A percentile compares a stretch with the other conserved stretches of the same genome.
Conservation (phyloP, 2,797 vertebrate species). For the Brachymystax lenok region DNA sequence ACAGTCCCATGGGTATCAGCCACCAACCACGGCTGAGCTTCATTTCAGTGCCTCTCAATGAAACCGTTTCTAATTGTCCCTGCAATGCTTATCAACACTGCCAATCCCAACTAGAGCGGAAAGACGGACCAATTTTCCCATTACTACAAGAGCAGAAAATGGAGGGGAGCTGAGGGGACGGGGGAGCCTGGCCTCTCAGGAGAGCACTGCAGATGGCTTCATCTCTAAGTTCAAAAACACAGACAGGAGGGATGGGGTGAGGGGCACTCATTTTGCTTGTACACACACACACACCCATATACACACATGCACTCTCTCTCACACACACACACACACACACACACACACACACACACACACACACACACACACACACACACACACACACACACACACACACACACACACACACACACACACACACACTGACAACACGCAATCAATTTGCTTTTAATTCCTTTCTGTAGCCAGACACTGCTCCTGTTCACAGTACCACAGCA, state of each 20-base stretch:
- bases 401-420: conserved; percentile 19
- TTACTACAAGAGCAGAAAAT: conserved; percentile 68
- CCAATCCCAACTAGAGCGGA: conserved; percentile 77
- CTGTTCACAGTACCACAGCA: conserved; percentile 29
- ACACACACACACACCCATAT: neutral
- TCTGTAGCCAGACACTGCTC: conserved; percentile 41
- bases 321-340: conserved; percentile 9
- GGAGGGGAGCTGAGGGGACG: conserved; percentile 59
- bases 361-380: conserved; percentile 38
- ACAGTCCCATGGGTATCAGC: conserved; percentile 44
- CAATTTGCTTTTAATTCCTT: conserved; percentile 63
- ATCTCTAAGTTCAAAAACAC: conserved; percentile 71
- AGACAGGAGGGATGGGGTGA: conserved; percentile 60
- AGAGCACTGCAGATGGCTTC: conserved; percentile 75
- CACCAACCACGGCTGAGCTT: conserved; percentile 56
- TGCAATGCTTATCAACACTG: conserved; percentile 70
- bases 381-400: neutral
- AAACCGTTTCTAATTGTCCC: conserved; percentile 74
- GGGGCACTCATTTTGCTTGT: conserved; percentile 9
- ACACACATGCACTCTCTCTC: conserved; percentile 1
- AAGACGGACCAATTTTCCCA: conserved; percentile 74
- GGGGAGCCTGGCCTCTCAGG: conserved; percentile 65
- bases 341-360: conserved; percentile 13
- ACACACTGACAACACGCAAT: conserved; percentile 48
- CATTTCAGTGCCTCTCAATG: conserved; percentile 64